Evolutionary conservation across 2,797 vertebrate species (phyloP).

Genomic region (Lacerta bilineata): DNA sequence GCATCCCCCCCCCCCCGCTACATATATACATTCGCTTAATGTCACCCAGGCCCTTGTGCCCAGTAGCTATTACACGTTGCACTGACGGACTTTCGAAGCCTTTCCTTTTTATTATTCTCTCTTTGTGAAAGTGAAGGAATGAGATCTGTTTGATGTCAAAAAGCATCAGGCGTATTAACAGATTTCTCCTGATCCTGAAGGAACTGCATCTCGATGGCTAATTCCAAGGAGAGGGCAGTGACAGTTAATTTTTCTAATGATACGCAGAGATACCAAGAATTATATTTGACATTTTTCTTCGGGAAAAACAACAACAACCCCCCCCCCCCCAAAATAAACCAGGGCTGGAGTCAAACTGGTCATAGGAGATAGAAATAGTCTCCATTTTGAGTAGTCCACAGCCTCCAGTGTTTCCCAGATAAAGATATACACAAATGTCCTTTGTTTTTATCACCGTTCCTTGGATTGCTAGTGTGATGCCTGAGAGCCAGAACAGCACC

Average conservation of each 20-base stretch:
- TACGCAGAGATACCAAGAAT: conserved; percentile 53
- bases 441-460: too few species aligned
- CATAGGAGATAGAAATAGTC: background rate
- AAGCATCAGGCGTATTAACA: conserved; percentile 46
- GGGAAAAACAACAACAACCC: background rate
- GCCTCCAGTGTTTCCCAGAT: background rate
- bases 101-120: conserved; percentile 38
- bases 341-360: background rate
- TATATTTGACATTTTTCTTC: conserved; percentile 51
- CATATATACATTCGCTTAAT: background rate
- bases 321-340: too few species aligned
- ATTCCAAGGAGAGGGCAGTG: conserved; percentile 10
- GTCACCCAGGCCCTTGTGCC: background rate
- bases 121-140: conserved; percentile 64
- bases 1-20: accelerated
- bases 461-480: too few species aligned
- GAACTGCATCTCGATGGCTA: conserved; percentile 35
- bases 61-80: conserved; percentile 20
- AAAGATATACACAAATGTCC: background rate
- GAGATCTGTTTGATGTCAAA: conserved; percentile 70
- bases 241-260: conserved; percentile 75
- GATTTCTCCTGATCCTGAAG: conserved; percentile 31
- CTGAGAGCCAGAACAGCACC: too few species aligned
- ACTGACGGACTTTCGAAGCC: conserved; percentile 45
- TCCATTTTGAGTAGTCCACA: background rate